Evolutionary conservation across 2,113 vertebrate genomes (phyloP), one percentile per base, ranked within the genome.

Genomic region (Leptobrachium leishanense): DNA sequence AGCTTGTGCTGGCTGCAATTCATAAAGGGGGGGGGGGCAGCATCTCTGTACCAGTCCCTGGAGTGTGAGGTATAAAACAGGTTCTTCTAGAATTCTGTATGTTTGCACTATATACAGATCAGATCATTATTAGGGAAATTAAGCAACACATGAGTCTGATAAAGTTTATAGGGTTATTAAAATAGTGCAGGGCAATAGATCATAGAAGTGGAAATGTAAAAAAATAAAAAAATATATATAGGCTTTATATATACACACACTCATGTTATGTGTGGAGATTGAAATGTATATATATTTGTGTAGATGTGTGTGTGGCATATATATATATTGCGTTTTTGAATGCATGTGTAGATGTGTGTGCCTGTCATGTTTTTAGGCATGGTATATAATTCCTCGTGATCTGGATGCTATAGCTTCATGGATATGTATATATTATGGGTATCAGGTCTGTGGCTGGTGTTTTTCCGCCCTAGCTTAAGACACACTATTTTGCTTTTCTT

Each of bases 1-100:
- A 89, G 91, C 86, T 90, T 91, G 84, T 86, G 88, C 89, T 90
- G 91, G 89, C 90, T 89, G 86, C 88, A 85, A 84, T 91, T 91
- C 90, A 89, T 90, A 84, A 77, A 85, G 57, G 43, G 73, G 68
- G 76, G 40, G 80, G 67, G 20, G 66, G 80, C 76, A 87, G 85
- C 87, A 54, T 83, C 85, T 84, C 85, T 74, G 76, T 84, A 77
- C 76, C 88, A 83, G 88, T 89, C 89, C 89, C 90, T 88, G 88
- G 89, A 91, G 87, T 85, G 77, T 87, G 64, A 83, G 83, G 79
- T 77, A 84, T 84, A 73, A 75, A 43, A 68, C 68, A 0, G 54
- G 68, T 72, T 84, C 68, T 74, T 31, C 85, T 86, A 84, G 79
- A 87, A 85, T 86, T 83, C 82, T 82, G 77, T 82, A 44, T 79